These are phyloP conservation scores for Smittia sp. DNA, from an alignment of 2,888 invertebrate genomes.

Conservation along the genomic window DNA sequence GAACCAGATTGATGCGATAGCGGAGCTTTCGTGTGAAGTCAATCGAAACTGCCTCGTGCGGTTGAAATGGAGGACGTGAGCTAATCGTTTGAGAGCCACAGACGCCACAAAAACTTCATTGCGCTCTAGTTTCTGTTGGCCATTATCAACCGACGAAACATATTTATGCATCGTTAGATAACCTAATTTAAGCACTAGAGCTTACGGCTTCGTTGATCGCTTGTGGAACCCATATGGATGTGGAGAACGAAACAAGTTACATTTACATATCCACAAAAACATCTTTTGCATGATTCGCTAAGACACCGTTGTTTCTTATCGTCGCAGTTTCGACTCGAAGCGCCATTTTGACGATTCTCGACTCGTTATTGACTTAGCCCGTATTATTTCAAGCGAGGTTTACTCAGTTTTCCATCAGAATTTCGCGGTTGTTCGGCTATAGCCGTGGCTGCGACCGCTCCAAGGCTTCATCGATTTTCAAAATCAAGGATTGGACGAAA, in stretches of 20 bases:
- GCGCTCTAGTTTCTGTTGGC: not conserved
- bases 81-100: too few species aligned
- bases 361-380: constrained; percentile 1
- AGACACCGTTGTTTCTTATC: not conserved
- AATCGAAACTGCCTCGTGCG: too few species aligned
- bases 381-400: not conserved
- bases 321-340: not conserved
- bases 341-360: not conserved
- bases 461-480: not conserved
- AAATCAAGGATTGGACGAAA: constrained; percentile 12
- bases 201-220: not conserved
- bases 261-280: not conserved
- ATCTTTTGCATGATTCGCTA: not conserved
- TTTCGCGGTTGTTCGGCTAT: not conserved
- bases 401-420: not conserved
- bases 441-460: not conserved
- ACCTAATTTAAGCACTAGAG: constrained; percentile 1
- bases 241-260: too few species aligned
- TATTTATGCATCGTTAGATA: constrained; percentile 3
- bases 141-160: constrained; percentile 4
- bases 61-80: too few species aligned
- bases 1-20: too few species aligned
- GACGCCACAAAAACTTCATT: too few species aligned
- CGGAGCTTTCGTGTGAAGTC: too few species aligned
- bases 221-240: not conserved